phyloP scores from a whole-genome alignment of 2,113 vertebrate species.

The Chaetodon auriga region DNA sequence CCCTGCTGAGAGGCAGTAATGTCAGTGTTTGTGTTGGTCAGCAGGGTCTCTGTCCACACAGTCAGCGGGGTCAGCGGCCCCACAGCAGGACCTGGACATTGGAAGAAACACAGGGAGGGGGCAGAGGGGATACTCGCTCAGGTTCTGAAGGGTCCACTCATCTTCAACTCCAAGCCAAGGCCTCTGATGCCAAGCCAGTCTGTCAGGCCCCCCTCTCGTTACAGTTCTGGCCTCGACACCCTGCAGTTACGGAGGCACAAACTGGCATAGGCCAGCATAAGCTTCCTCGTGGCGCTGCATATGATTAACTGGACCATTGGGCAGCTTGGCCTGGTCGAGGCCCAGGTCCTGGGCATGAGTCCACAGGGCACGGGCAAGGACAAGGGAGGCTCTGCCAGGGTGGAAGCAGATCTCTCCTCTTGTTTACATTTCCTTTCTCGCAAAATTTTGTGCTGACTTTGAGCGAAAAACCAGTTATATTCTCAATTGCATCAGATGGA shows the following conservation, averaged over 20 bases:
- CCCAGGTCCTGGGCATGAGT: constrained; percentile 77
- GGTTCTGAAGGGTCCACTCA: constrained; percentile 67
- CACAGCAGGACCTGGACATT: constrained; percentile 74
- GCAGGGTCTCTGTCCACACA: constrained; percentile 78
- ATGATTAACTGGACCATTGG: constrained; percentile 87
- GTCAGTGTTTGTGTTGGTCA: constrained; percentile 75
- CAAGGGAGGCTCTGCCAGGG: constrained; percentile 73
- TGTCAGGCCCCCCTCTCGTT: constrained; percentile 56
- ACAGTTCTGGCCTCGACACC: constrained; percentile 69
- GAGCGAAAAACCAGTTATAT: constrained; percentile 57
- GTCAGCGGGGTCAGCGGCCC: constrained; percentile 67
- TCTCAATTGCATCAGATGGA: constrained; percentile 63
- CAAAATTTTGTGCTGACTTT: constrained; percentile 70
- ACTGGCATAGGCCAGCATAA: constrained; percentile 77
- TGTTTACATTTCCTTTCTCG: constrained; percentile 60
- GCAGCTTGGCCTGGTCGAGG: constrained; percentile 81
- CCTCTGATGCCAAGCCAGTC: constrained; percentile 69
- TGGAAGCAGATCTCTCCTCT: constrained; percentile 57
- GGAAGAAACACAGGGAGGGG: constrained; percentile 52
- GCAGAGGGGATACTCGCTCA: constrained; percentile 16
- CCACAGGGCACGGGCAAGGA: constrained; percentile 83
- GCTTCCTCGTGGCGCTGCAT: constrained; percentile 82
- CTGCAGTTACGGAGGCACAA: constrained; percentile 66
- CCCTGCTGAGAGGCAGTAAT: constrained; percentile 67
- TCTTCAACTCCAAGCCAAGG: constrained; percentile 70